phyloP scores from a whole-genome alignment of 2,888 invertebrate species.

The Leptopilina syphax region DNA sequence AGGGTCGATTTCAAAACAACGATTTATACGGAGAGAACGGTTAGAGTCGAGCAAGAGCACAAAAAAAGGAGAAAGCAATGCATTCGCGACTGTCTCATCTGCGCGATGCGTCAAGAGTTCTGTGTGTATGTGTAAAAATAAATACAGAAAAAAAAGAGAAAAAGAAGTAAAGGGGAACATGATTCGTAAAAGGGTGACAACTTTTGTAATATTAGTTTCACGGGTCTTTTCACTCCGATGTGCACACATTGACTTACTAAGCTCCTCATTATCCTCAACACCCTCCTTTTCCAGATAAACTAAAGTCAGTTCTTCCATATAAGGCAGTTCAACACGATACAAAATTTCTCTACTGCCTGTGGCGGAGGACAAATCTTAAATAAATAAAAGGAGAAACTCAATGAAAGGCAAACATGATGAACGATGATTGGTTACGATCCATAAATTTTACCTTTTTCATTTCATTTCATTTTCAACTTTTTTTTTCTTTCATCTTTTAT shows the following conservation, averaged over 20 bases:
- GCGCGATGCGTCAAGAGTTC: conserved; percentile 56
- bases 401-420: conserved; percentile 33
- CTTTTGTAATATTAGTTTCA: conserved; percentile 43
- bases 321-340: conserved; percentile 95
- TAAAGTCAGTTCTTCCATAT: conserved; percentile 95
- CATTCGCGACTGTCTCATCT: conserved; percentile 63
- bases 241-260: conserved; percentile 72
- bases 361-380: conserved; percentile 70
- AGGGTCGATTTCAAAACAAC: conserved; percentile 51
- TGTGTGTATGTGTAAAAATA: conserved; percentile 43
- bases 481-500: too few species aligned
- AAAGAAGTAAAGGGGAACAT: not conserved
- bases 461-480: not conserved
- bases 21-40: conserved; percentile 70
- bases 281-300: conserved; percentile 94
- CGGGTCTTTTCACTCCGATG: conserved; percentile 49
- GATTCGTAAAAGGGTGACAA: conserved; percentile 30
- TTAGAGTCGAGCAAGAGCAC: conserved; percentile 52
- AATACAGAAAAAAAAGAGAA: conserved; percentile 4
- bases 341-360: conserved; percentile 86
- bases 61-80: conserved; percentile 58
- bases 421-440: conserved; percentile 20
- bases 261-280: conserved; percentile 77
- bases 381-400: conserved; percentile 54
- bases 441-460: not conserved